A percentile compares a stretch with the other conserved stretches of the same genome.
Evolutionary conservation across 2,797 vertebrate species (phyloP).

Genomic region (Xiphophorus birchmanni): DNA sequence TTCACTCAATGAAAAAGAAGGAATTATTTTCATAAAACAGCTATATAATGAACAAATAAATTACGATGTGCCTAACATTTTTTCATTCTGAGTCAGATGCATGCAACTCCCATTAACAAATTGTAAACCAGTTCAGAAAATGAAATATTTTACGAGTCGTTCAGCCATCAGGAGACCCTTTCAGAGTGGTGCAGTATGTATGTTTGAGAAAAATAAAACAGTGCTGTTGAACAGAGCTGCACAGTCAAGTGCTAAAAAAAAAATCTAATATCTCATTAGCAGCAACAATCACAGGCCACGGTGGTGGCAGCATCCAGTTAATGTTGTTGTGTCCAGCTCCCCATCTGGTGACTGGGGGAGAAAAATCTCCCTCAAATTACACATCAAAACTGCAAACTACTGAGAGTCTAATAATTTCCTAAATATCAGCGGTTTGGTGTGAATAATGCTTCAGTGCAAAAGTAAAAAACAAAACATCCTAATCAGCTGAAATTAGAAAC

Average conservation of each 20-base stretch:
- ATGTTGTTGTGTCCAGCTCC: constrained; percentile 14
- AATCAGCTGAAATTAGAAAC: constrained; percentile 5
- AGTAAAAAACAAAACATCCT: neutral
- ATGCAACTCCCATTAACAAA: neutral
- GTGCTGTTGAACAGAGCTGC: constrained; percentile 1
- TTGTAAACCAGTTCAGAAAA: neutral
- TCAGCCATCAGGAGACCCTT: neutral
- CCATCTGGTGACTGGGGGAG: constrained; percentile 18
- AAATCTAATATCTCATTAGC: neutral
- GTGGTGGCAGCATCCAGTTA: constrained; percentile 20
- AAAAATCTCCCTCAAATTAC: constrained; percentile 19
- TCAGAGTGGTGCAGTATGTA: neutral
- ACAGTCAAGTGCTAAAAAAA: constrained; percentile 16
- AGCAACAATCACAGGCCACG: constrained; percentile 1
- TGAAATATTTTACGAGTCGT: neutral
- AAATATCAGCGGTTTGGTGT: neutral
- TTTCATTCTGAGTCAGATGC: neutral
- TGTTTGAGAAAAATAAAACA: neutral
- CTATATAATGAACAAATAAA: neutral
- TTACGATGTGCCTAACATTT: neutral
- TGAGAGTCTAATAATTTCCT: neutral
- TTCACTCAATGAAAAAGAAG: neutral
- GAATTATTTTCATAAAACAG: neutral
- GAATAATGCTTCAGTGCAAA: constrained; percentile 1
- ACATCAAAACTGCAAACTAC: constrained; percentile 6